Percentiles rank a stretch among this genome's conserved stretches.
These are phyloP conservation scores for Drosophila kambysellisi DNA, from an alignment of 2,888 invertebrate genomes.

Conservation along the genomic window DNA sequence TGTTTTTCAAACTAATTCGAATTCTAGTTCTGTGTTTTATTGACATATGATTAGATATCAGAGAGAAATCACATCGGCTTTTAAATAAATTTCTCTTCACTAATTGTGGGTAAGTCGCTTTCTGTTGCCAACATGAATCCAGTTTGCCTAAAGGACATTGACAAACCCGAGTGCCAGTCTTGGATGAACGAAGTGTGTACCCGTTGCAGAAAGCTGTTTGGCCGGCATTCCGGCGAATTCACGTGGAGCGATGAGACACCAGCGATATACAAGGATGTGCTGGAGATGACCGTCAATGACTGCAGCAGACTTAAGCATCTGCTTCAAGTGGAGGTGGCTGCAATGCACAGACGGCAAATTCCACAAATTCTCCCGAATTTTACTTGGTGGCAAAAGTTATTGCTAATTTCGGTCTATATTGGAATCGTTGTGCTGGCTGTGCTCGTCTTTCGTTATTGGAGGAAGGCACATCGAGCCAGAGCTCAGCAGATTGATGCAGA, in stretches of 20 bases:
- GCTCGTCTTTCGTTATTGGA: conserved; percentile 19
- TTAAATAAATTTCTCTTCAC: conserved; percentile 9
- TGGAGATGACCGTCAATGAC: conserved; percentile 54
- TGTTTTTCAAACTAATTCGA: background rate
- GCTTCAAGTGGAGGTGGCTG: conserved; percentile 31
- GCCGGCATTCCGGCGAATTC: background rate
- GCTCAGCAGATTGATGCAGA: conserved; percentile 13
- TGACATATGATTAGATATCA: background rate
- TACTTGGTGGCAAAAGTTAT: conserved; percentile 44
- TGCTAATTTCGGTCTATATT: conserved; percentile 10
- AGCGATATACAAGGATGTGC: conserved; percentile 52
- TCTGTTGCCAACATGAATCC: conserved; percentile 59
- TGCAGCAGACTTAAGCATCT: conserved; percentile 56
- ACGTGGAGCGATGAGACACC: conserved; percentile 45
- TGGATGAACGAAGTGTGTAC: conserved; percentile 63
- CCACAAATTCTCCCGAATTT: background rate
- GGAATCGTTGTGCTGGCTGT: conserved; percentile 26
- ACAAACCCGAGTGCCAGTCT: conserved; percentile 47
- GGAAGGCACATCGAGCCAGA: background rate
- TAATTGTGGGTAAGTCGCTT: background rate
- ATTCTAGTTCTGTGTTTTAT: background rate
- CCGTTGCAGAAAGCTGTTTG: conserved; percentile 46
- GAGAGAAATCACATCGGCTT: conserved; percentile 2
- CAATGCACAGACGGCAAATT: background rate
- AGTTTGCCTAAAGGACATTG: conserved; percentile 49